Base-by-base conservation (phyloP, 2,113 vertebrate species). In the Ctenodactylus gundi region DNA sequence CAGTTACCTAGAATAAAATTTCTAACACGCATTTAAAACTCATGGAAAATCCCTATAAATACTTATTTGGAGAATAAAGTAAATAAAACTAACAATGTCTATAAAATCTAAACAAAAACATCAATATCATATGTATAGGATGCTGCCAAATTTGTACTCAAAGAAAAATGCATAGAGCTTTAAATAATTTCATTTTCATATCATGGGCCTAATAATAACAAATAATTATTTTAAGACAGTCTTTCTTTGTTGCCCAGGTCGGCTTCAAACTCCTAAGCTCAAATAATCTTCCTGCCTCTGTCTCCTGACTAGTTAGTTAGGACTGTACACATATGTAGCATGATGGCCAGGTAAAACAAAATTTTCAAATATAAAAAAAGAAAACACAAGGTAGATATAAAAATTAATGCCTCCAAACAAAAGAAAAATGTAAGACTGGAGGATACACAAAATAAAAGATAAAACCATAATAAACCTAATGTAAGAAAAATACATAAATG, bases 101-200 rank as follows among this genome's bases (percentile, higher is more conserved):
- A 62, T 6, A 94, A 76, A 90, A 49, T 17, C 18, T 68, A 77
- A 31, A 15, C 13, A 62, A 49, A 70, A 46, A 85, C 23, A 58
- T 39, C 88, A 76, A 11, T 51, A 83, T 27, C 86, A 57, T 3
- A 41, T 31, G 73, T 67, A 14, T 27, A 53, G 53, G 21, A 57
- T 88, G 31, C 27, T 86, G 27, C 9, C 34, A 90, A 90, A 95
- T 29, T 31, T 41, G 80, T 41, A 57, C 25, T 39, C 55, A 93
- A 92, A 83, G 58, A 39, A 87, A 94, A 95, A 84, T 78, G 20
- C 4, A 94, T 31, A 90, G n/a, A n/a, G 12, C 7, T 60, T 82
- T 86, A 73, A 10, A n/a, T 57, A 86, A 67, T 62, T 70, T 49
- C 17, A 70, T 80, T 64, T 51, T 73, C 93, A 60, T 34, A 78